A percentile compares a stretch with the other conserved stretches of the same genome.
Evolutionary conservation across 1,140 invertebrate genomes (phyloP).

Genomic region (Camponotus floridanus): DNA sequence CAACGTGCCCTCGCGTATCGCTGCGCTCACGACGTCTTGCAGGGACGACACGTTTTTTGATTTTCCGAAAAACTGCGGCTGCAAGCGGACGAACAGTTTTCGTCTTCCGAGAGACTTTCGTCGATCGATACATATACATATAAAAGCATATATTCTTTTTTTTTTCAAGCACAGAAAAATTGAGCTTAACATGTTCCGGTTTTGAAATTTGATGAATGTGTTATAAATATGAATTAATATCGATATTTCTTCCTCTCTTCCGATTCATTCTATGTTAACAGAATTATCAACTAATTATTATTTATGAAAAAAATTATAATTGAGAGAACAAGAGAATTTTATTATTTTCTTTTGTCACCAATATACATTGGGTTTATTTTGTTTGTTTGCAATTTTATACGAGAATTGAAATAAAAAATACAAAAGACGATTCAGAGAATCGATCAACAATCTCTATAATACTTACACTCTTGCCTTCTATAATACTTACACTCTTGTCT

Average conservation of each 20-base stretch:
- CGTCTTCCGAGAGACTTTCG: neutral
- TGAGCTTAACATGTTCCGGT: no score
- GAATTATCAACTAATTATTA: neutral
- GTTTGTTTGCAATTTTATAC: neutral
- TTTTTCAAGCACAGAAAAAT: neutral
- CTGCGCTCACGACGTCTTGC: constrained; percentile 78
- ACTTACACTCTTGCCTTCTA: constrained; percentile 75
- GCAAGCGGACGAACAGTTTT: constrained; percentile 12
- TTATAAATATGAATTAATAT: neutral
- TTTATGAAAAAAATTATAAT: neutral
- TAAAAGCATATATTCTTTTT: neutral
- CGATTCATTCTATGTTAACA: neutral
- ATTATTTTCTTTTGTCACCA: neutral
- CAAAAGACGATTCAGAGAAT: neutral
- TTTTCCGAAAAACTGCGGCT: constrained; percentile 66
- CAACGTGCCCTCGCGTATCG: constrained; percentile 79
- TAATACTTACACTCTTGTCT: constrained; percentile 75
- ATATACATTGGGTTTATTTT: neutral
- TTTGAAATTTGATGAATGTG: neutral
- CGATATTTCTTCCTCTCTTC: neutral
- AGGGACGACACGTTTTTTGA: constrained; percentile 76
- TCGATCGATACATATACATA: neutral
- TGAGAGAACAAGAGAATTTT: neutral
- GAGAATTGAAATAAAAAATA: neutral
- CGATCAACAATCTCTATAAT: neutral